phyloP scores from a whole-genome alignment of 1,140 invertebrate genomes.

The Drosophila malerkotliana region DNA sequence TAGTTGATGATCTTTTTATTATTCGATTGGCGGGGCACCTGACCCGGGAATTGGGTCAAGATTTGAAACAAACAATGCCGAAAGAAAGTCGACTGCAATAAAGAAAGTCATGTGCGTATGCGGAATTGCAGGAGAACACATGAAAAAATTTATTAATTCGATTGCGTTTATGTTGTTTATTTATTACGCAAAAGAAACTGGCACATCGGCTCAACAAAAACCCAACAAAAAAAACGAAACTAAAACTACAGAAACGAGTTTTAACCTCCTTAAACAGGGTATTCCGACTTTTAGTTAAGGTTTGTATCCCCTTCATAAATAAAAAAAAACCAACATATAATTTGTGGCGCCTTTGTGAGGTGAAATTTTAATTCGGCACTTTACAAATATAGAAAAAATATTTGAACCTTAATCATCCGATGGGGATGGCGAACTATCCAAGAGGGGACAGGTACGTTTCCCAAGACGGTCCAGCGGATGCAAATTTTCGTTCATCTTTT shows the following conservation, averaged over 20 bases:
- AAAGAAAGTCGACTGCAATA: constrained; percentile 37
- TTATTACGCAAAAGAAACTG: constrained; percentile 72
- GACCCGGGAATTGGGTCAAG: constrained; percentile 45
- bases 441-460: no score
- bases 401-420: no score
- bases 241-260: constrained; percentile 66
- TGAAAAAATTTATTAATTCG: constrained; percentile 11
- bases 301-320: not conserved
- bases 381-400: not conserved
- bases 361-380: not conserved
- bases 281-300: constrained; percentile 6
- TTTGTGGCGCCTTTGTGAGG: not conserved
- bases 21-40: constrained; percentile 10
- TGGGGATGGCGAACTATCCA: no score
- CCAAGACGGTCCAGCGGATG: not conserved
- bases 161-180: constrained; percentile 31
- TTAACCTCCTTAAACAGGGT: constrained; percentile 1
- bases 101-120: constrained; percentile 45
- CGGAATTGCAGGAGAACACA: constrained; percentile 28
- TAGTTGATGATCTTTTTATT: constrained; percentile 26
- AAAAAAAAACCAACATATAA: not conserved
- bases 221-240: constrained; percentile 5
- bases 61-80: constrained; percentile 24
- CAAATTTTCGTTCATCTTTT: not conserved
- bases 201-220: constrained; percentile 50